phyloP scores from a whole-genome alignment of 1,140 invertebrate species.

The Platyscapa corneri region DNA sequence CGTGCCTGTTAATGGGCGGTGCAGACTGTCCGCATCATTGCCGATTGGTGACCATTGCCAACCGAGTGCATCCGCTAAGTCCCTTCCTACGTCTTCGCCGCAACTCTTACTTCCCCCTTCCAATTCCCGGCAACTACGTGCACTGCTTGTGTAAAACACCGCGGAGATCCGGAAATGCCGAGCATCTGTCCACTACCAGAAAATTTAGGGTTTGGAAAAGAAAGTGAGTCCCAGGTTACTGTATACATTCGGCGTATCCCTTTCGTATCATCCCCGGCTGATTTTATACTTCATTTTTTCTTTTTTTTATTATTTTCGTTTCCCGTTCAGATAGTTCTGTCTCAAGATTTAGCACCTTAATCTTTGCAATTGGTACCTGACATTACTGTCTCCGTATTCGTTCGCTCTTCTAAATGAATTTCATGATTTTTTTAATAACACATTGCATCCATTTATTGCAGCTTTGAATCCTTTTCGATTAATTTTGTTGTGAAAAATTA shows the following conservation, averaged over 20 bases:
- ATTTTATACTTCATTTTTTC: too few species aligned
- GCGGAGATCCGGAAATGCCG: slow-evolving; percentile 53
- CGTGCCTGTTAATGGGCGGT: slow-evolving; percentile 72
- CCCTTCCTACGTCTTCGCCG: slow-evolving; percentile 5
- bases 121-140: slow-evolving; percentile 65
- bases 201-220: neutral
- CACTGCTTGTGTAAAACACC: slow-evolving; percentile 66
- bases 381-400: too few species aligned
- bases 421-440: too few species aligned
- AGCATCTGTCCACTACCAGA: slow-evolving; percentile 27
- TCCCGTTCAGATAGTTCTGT: too few species aligned
- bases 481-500: too few species aligned
- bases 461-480: too few species aligned
- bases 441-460: too few species aligned
- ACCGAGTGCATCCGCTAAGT: slow-evolving; percentile 53
- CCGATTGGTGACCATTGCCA: slow-evolving; percentile 73
- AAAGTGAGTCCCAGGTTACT: neutral
- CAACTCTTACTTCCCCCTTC: slow-evolving; percentile 52
- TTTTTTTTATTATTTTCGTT: too few species aligned
- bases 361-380: too few species aligned
- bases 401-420: too few species aligned
- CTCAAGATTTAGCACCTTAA: too few species aligned
- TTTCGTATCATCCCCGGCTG: neutral
- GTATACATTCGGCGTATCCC: neutral
- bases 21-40: slow-evolving; percentile 61